Conservation (phyloP, 2,888 invertebrate species). For the Drosophila seclusa region DNA sequence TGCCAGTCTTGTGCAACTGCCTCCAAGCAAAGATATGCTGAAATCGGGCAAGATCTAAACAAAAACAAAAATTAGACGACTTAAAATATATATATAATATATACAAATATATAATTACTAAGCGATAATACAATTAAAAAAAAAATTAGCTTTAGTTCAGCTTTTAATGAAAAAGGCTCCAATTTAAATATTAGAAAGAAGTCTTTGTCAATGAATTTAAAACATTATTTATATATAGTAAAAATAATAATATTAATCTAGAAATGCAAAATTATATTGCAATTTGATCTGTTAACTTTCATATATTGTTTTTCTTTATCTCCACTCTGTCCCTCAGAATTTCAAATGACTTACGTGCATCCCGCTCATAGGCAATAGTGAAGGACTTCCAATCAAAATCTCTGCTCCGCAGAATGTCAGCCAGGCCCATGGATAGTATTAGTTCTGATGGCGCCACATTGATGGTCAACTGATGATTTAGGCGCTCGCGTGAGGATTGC, state of each 20-base stretch:
- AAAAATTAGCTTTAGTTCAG: neutral
- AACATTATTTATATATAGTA: neutral
- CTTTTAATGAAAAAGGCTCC: neutral
- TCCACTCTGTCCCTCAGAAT: neutral
- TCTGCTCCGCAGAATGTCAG: slow-evolving; percentile 88
- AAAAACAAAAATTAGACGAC: neutral
- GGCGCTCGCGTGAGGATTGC: slow-evolving; percentile 79
- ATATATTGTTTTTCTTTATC: neutral
- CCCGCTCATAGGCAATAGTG: slow-evolving; percentile 93
- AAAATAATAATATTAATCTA: neutral
- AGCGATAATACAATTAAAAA: neutral
- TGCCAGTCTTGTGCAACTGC: slow-evolving; percentile 88
- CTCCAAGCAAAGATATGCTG: slow-evolving; percentile 92
- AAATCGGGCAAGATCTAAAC: slow-evolving; percentile 87
- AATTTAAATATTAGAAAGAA: neutral
- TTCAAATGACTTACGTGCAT: slow-evolving; percentile 87
- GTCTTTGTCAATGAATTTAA: too few species aligned
- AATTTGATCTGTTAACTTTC: neutral
- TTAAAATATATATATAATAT: neutral
- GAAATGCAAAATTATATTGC: neutral
- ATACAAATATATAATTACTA: neutral
- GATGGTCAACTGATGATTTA: slow-evolving; percentile 87
- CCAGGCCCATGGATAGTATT: slow-evolving; percentile 89
- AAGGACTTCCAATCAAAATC: slow-evolving; percentile 91
- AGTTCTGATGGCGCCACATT: slow-evolving; percentile 91